Evolutionary conservation across 1,140 invertebrate species (phyloP), one percentile per base, ranked within the genome.

Genomic region (Trichoplusia ni): DNA sequence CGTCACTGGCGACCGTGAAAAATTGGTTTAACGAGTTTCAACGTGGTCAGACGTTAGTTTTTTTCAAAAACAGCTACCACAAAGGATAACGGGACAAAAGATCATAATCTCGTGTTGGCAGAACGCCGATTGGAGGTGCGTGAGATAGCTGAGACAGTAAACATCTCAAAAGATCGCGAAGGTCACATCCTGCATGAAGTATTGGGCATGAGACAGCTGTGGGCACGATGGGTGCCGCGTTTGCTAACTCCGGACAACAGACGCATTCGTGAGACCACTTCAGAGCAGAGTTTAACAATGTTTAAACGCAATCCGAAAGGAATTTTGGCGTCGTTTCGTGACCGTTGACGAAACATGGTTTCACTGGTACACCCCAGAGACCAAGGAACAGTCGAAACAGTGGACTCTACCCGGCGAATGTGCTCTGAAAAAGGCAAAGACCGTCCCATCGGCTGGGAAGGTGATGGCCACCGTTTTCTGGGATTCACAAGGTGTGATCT

Each of bases 71-170:
- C 29, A 8, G n/a, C n/a, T n/a, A 65, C 58, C 35, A 72, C 79
- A 49, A 59, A 78, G 25, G 68, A 79, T 21, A 86, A 73, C 47
- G 60, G 76, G 14, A 68, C 61, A 66, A 77, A 77, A 81, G 58
- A 71, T 38, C 60, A 71, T 13, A 53, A 75, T 56, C 56, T 79
- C 5, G 67, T 77, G 66, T 60, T 76, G 66, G 61, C 49, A 71
- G 71, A 79, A 58, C 53, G 70, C 53, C 51, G 71, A 74, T 65
- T 74, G 29, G 77, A 78, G 61, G 46, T 80, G 37, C 56, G 56
- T 16, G 60, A 78, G 63, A 67, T 78, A 73, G 75, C 67, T 68
- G 69, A 75, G 49, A 62, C 33, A 65, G 44, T 71, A 69, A 49
- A 44, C 42, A 71, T 69, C 42, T 80, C 44, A 64, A 65, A 53